Conservation (phyloP, 2,888 invertebrate genomes). For the Heliconius cydno region DNA sequence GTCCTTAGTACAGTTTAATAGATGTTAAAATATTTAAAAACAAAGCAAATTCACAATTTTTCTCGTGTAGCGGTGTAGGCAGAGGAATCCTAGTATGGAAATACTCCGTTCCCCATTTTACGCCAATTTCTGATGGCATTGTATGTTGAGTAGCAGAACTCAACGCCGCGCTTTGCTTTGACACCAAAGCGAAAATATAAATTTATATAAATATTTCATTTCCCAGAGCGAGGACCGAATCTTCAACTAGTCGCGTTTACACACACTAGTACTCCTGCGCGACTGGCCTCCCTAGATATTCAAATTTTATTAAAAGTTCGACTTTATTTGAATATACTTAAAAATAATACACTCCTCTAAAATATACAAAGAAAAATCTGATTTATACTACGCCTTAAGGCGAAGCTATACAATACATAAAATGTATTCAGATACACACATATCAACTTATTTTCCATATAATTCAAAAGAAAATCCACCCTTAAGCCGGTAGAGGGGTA, state of each 20-base stretch:
- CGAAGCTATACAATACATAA: conserved; percentile 6
- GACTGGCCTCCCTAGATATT: neutral
- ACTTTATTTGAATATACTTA: no score
- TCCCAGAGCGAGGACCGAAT: neutral
- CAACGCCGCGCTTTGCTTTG: neutral
- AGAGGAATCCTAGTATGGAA: neutral
- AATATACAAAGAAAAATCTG: neutral
- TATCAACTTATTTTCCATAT: conserved; percentile 33
- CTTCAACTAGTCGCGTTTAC: neutral
- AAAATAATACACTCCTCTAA: no score
- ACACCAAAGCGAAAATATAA: neutral
- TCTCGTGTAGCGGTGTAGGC: neutral
- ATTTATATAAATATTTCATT: neutral
- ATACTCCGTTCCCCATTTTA: neutral
- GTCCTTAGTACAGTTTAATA: no score
- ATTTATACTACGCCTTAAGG: conserved; percentile 4
- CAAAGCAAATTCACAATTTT: neutral
- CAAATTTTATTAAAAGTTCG: no score
- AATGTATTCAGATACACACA: neutral
- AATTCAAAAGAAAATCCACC: conserved; percentile 36
- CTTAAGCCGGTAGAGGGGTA: conserved; percentile 47
- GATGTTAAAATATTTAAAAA: no score
- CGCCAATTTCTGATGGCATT: no score
- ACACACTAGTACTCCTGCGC: neutral
- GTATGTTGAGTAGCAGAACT: no score